Conservation (phyloP, 2,113 vertebrate genomes). For the Mobula hypostoma region DNA sequence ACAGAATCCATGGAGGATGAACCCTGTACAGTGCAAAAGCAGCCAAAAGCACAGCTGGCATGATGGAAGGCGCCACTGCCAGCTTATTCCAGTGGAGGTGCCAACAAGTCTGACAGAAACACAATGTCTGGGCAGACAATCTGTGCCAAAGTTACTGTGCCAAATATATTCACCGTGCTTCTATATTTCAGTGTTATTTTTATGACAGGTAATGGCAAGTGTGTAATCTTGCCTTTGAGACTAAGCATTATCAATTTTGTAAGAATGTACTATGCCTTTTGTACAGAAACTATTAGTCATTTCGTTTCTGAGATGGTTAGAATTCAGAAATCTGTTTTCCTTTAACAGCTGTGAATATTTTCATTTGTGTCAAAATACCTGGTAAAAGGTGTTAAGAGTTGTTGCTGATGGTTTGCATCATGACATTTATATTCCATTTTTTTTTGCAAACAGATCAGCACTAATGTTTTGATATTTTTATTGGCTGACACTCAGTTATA, state of each 20-base stretch:
- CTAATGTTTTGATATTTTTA: neutral
- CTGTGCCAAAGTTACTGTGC: no score
- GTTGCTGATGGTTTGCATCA: neutral
- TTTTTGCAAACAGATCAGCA: neutral
- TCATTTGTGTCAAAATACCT: neutral
- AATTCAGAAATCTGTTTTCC: neutral
- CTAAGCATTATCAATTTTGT: neutral
- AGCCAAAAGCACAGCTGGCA: no score
- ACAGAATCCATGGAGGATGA: no score
- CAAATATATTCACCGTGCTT: neutral
- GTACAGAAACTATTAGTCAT: neutral
- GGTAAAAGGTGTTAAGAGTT: neutral
- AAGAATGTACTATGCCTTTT: neutral
- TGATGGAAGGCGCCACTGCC: no score
- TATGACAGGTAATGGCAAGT: neutral
- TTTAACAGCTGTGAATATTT: neutral
- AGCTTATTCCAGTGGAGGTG: no score
- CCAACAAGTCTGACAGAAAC: no score
- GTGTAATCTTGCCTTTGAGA: neutral
- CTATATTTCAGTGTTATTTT: neutral
- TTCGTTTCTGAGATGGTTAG: neutral
- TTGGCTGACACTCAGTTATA: neutral
- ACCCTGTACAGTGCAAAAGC: no score
- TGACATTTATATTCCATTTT: neutral
- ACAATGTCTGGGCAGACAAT: no score